phyloP scores from a whole-genome alignment of 2,888 invertebrate species.

The Pristionchus entomophagus region DNA sequence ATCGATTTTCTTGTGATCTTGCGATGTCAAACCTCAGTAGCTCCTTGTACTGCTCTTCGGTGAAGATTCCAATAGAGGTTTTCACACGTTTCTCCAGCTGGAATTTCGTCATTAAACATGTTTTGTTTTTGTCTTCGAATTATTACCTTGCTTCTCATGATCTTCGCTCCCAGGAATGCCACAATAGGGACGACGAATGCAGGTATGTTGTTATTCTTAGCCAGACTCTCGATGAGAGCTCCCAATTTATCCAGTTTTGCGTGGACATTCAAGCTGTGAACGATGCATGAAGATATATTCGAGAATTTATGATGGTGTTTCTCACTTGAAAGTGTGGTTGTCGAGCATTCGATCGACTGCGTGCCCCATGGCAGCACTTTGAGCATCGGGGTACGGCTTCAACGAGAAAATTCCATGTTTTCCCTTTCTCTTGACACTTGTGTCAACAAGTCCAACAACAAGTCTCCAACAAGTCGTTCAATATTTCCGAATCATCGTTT shows the following conservation, averaged over 20 bases:
- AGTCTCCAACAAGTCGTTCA: no score
- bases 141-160: background rate
- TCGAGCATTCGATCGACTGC: slow-evolving; percentile 34
- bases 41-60: background rate
- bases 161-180: background rate
- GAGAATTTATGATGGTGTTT: no score
- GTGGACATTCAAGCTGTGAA: background rate
- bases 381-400: background rate
- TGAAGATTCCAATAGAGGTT: background rate
- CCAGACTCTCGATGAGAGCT: background rate
- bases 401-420: no score
- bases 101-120: no score
- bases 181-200: background rate
- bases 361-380: background rate
- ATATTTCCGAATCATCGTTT: no score
- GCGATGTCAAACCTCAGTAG: background rate
- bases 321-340: slow-evolving; percentile 5
- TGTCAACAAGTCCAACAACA: no score
- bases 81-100: background rate
- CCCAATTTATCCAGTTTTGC: background rate
- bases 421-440: no score
- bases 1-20: no score
- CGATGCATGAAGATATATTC: no score
- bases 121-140: background rate
- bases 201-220: background rate